A percentile compares a stretch with the other conserved stretches of the same genome.
These are phyloP conservation scores for Rhinogobio ventralis DNA, from an alignment of 2,797 vertebrate species.

Conservation along the genomic window DNA sequence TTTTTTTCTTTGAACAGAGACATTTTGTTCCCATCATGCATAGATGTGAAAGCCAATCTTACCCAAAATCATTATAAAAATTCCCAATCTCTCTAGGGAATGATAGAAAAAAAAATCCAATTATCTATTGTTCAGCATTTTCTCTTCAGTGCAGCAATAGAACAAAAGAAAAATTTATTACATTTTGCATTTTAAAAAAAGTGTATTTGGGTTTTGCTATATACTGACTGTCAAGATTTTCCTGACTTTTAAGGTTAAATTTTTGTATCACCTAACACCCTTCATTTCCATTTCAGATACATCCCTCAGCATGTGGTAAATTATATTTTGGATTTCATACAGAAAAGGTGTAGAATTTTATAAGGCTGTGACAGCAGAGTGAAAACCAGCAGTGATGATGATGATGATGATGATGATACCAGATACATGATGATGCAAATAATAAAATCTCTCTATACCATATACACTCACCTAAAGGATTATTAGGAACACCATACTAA, in stretches of 20 bases:
- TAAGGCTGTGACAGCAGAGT: background rate
- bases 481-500: too few species aligned
- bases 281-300: constrained; percentile 10
- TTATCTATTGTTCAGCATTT: background rate
- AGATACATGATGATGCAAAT: background rate
- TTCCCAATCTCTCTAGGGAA: too few species aligned
- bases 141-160: background rate
- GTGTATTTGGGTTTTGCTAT: background rate
- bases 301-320: background rate
- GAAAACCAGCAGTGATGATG: background rate
- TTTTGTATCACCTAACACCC: constrained; percentile 1
- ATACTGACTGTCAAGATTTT: background rate
- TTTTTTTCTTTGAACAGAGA: background rate
- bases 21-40: background rate
- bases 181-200: background rate
- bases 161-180: background rate
- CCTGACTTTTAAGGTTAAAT: background rate
- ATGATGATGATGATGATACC: background rate
- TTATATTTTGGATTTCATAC: constrained; percentile 9
- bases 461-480: too few species aligned
- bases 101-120: background rate
- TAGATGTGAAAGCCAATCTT: background rate
- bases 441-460: background rate
- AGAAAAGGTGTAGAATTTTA: constrained; percentile 10
- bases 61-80: background rate